Evolutionary conservation across 2,888 invertebrate genomes (phyloP).

Genomic region (Trissolcus brochymenae): DNA sequence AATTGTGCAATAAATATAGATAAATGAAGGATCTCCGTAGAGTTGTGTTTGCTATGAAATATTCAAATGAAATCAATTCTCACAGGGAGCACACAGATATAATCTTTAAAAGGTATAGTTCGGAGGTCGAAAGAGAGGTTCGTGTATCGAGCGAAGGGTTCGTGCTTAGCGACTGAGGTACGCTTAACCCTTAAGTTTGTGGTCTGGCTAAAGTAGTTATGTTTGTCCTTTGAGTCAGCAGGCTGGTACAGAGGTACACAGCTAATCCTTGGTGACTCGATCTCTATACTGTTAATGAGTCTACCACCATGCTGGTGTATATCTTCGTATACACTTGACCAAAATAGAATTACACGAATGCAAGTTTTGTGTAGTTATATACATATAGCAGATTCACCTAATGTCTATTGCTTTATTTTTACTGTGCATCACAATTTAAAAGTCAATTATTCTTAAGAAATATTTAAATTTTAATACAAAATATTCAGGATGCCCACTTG

Average conservation of each 20-base stretch:
- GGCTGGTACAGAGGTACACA: constrained; percentile 68
- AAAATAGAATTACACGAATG: constrained; percentile 49
- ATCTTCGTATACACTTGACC: constrained; percentile 46
- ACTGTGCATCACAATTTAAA: no score
- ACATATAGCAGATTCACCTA: no score
- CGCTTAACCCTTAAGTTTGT: constrained; percentile 76
- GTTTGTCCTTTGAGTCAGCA: constrained; percentile 76
- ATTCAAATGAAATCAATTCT: constrained; percentile 76
- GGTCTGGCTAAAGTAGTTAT: constrained; percentile 76
- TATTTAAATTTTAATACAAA: no score
- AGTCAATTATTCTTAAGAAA: no score
- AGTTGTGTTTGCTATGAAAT: constrained; percentile 68
- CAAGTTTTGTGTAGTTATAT: constrained; percentile 38
- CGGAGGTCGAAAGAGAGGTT: constrained; percentile 39
- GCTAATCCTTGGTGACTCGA: constrained; percentile 73
- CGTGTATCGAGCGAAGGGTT: constrained; percentile 60
- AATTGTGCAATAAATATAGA: constrained; percentile 66
- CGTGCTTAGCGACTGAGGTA: constrained; percentile 68
- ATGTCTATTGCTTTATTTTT: constrained; percentile 15
- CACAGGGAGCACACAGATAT: constrained; percentile 60
- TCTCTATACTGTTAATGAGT: constrained; percentile 70
- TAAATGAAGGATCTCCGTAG: constrained; percentile 14
- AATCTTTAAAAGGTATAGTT: constrained; percentile 49
- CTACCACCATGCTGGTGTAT: constrained; percentile 55
- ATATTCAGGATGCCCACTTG: no score